Conservation (phyloP, 2,888 invertebrate genomes). For the Drosophila pegasa region DNA sequence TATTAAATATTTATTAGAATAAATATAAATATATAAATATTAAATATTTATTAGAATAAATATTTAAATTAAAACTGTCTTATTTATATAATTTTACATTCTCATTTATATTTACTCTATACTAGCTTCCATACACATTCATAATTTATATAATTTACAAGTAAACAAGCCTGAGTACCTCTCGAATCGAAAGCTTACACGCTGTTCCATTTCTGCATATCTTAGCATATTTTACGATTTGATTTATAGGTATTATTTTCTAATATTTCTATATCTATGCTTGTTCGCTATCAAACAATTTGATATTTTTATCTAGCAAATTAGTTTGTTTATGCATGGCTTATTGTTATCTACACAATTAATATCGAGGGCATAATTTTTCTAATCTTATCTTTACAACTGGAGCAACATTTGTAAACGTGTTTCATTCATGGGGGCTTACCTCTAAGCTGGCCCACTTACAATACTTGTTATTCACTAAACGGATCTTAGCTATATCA, state of each 20-base stretch:
- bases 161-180: neutral
- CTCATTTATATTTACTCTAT: too few relatives aligned
- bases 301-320: conserved; percentile 4
- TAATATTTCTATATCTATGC: neutral
- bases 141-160: too few relatives aligned
- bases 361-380: neutral
- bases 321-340: neutral
- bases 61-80: too few relatives aligned
- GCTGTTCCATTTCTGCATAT: neutral
- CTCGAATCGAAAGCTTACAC: neutral
- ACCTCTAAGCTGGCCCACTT: neutral
- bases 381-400: conserved; percentile 8
- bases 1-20: too few relatives aligned
- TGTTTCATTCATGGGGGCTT: neutral
- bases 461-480: neutral
- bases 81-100: too few relatives aligned
- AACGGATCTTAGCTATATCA: neutral
- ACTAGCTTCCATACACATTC: too few relatives aligned
- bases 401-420: neutral
- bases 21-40: too few relatives aligned
- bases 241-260: neutral
- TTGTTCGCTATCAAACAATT: neutral
- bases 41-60: too few relatives aligned
- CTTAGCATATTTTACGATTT: neutral
- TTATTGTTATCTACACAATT: conserved; percentile 4